A percentile compares a stretch with the other conserved stretches of the same genome.
phyloP scores from a whole-genome alignment of 2,888 invertebrate species.

The Cosmorhoe ocellata region DNA sequence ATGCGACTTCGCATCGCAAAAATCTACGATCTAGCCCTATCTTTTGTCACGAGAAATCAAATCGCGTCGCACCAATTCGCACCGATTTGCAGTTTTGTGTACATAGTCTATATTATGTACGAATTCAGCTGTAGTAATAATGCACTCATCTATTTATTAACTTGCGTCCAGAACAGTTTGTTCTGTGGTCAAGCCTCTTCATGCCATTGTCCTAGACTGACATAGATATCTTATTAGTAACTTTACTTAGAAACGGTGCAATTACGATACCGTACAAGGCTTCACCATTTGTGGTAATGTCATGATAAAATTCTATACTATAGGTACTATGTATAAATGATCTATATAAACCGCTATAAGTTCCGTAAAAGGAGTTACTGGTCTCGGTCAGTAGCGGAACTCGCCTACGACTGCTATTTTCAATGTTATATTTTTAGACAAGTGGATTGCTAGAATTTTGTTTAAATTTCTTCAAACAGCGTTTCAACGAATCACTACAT shows the following conservation, averaged over 20 bases:
- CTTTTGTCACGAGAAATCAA: too few relatives aligned
- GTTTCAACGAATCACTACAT: too few relatives aligned
- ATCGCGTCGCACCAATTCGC: too few relatives aligned
- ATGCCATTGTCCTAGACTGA: constrained; percentile 6
- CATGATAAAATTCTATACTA: constrained; percentile 18
- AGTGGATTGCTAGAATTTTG: too few relatives aligned
- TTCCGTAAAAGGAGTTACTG: constrained; percentile 20
- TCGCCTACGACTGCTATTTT: constrained; percentile 36
- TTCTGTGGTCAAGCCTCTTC: constrained; percentile 3
- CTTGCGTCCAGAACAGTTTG: constrained; percentile 1
- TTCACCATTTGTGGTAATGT: constrained; percentile 24
- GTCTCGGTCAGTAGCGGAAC: constrained; percentile 41
- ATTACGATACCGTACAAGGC: constrained; percentile 16
- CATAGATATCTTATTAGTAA: constrained; percentile 17
- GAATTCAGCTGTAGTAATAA: too few relatives aligned
- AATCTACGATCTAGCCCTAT: too few relatives aligned
- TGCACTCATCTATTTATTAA: too few relatives aligned
- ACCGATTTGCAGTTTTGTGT: too few relatives aligned
- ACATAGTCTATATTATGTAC: too few relatives aligned
- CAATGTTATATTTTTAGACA: constrained; percentile 20
- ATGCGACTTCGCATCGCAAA: too few relatives aligned
- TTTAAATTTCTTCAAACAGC: too few relatives aligned
- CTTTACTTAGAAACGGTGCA: constrained; percentile 20
- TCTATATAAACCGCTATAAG: constrained; percentile 18
- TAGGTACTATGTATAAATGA: constrained; percentile 5